phyloP scores from a whole-genome alignment of 2,888 invertebrate species.

The Gryllus longicercus region DNA sequence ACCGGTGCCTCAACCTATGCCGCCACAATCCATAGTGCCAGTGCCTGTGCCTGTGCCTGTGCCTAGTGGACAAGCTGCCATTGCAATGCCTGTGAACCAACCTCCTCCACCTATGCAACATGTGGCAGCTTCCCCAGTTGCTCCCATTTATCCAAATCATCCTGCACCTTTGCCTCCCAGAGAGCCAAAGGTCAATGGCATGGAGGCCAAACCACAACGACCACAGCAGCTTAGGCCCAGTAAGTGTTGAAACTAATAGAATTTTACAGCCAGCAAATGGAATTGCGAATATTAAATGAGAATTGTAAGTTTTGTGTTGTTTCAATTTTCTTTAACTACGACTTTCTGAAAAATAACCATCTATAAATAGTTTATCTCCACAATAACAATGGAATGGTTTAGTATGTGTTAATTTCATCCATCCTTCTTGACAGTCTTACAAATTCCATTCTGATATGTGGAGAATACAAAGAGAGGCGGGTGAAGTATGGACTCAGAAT shows the following conservation, averaged over 20 bases:
- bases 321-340: too few relatives aligned
- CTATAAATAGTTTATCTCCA: too few relatives aligned
- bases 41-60: not conserved
- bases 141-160: slow-evolving; percentile 29
- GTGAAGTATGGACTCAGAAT: too few relatives aligned
- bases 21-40: not conserved
- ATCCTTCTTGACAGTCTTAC: too few relatives aligned
- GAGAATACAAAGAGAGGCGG: too few relatives aligned
- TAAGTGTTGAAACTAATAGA: not conserved
- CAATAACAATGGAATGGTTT: too few relatives aligned
- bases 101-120: slow-evolving; percentile 30
- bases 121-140: slow-evolving; percentile 10
- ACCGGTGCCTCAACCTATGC: not conserved
- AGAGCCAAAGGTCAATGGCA: slow-evolving; percentile 35
- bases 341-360: too few relatives aligned
- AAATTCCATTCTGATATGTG: too few relatives aligned
- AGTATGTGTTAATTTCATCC: too few relatives aligned
- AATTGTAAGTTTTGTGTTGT: too few relatives aligned
- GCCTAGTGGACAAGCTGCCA: not conserved
- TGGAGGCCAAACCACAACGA: slow-evolving; percentile 30
- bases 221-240: slow-evolving; percentile 30
- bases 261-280: not conserved
- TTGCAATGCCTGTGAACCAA: slow-evolving; percentile 23
- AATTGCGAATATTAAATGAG: not conserved
- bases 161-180: slow-evolving; percentile 31